A percentile compares a stretch with the other conserved stretches of the same genome.
Evolutionary conservation across 2,888 invertebrate genomes (phyloP).

Genomic region (Timandra comae): DNA sequence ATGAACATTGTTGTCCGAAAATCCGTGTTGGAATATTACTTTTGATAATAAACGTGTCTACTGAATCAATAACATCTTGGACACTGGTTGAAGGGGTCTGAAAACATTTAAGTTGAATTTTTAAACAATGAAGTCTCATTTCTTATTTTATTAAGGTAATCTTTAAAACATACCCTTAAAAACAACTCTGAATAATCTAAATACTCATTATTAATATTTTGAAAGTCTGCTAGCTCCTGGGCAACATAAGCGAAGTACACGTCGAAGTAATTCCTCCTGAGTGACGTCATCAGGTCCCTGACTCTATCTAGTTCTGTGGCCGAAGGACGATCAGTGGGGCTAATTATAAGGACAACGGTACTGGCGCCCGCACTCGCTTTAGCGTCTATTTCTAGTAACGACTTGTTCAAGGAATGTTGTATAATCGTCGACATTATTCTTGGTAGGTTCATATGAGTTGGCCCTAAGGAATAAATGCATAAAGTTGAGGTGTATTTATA

Average conservation of each 20-base stretch:
- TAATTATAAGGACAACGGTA: constrained; percentile 71
- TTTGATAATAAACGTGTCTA: constrained; percentile 50
- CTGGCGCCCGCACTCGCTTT: constrained; percentile 55
- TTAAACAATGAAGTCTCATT: too few species aligned
- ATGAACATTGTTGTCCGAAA: constrained; percentile 54
- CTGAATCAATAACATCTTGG: constrained; percentile 40
- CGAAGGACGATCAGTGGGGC: constrained; percentile 64
- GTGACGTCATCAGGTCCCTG: constrained; percentile 52
- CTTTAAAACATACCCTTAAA: constrained; percentile 41
- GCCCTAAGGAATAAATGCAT: constrained; percentile 53
- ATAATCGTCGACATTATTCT: constrained; percentile 66
- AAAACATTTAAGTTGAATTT: too few species aligned
- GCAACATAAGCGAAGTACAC: constrained; percentile 73
- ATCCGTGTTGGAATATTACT: constrained; percentile 55
- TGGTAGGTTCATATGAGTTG: constrained; percentile 67
- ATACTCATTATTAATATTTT: constrained; percentile 63
- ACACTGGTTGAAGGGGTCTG: constrained; percentile 51
- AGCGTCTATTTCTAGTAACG: constrained; percentile 44
- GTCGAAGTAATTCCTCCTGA: constrained; percentile 69
- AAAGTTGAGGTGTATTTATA: too few species aligned
- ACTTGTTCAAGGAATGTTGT: constrained; percentile 61
- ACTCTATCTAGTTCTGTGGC: constrained; percentile 56
- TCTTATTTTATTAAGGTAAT: too few species aligned
- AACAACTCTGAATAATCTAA: constrained; percentile 70
- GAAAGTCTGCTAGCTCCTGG: constrained; percentile 55